A percentile compares a stretch with the other conserved stretches of the same genome.
Conservation (phyloP, 2,113 vertebrate genomes). For the Himantopus leucocephalus region DNA sequence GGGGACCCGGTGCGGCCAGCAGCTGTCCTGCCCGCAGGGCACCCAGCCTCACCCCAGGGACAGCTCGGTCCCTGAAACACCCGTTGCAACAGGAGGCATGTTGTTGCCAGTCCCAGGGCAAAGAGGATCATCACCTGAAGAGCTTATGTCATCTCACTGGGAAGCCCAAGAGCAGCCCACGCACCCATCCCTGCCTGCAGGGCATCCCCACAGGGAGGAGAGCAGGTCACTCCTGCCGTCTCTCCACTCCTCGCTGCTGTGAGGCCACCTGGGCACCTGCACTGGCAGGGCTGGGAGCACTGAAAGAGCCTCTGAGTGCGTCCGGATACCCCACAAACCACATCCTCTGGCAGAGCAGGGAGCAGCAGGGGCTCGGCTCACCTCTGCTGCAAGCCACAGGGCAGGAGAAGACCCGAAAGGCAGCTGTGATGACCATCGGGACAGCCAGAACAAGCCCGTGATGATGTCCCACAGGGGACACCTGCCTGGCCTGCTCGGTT, state of each 20-base stretch:
- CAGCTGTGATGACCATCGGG: accelerated
- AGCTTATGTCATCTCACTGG: background rate
- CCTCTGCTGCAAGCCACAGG: background rate
- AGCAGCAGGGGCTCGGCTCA: background rate
- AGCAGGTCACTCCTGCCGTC: background rate
- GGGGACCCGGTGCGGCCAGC: background rate
- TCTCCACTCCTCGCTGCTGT: background rate
- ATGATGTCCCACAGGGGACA: accelerated
- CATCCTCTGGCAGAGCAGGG: background rate
- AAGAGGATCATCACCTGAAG: background rate
- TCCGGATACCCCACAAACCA: background rate
- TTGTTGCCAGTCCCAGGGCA: background rate
- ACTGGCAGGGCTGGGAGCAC: background rate
- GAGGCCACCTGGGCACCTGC: background rate
- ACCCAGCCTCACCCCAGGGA: background rate
- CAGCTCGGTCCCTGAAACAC: background rate
- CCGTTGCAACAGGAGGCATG: accelerated
- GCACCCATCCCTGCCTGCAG: accelerated
- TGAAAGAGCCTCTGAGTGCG: background rate
- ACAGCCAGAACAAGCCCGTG: background rate
- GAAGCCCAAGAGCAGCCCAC: background rate
- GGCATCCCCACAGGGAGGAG: background rate
- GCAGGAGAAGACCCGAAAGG: background rate
- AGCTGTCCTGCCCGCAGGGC: accelerated
- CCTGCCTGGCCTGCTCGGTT: accelerated